A percentile compares a stretch with the other conserved stretches of the same genome.
Conservation (phyloP, 2,797 vertebrate species). For the Cynodonichthys magdalenae region DNA sequence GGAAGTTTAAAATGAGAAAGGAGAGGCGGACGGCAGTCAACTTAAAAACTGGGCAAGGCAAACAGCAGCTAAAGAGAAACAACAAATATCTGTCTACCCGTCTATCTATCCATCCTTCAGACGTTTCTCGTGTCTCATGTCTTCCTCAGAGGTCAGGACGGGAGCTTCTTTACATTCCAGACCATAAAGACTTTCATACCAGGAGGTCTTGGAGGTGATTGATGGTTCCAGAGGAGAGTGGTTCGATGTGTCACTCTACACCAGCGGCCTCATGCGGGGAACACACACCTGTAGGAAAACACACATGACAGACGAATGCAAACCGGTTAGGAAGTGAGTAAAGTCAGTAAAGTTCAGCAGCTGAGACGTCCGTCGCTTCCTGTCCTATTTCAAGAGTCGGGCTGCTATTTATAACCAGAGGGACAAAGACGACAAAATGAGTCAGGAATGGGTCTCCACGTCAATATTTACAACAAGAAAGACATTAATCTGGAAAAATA, state of each 20-base stretch:
- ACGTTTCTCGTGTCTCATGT: conserved; percentile 5
- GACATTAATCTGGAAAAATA: not conserved
- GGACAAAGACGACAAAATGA: not conserved
- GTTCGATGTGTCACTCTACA: conserved; percentile 45
- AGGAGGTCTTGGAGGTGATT: conserved; percentile 59
- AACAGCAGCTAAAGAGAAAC: too few relatives aligned
- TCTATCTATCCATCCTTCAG: not conserved
- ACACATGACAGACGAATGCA: conserved; percentile 11
- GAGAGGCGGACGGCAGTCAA: not conserved
- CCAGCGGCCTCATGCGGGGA: conserved; percentile 1
- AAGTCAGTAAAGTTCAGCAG: conserved; percentile 15
- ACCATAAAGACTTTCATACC: conserved; percentile 56
- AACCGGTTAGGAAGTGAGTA: conserved; percentile 12
- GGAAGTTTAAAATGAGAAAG: not conserved
- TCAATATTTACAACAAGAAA: too few relatives aligned
- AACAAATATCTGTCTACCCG: too few relatives aligned
- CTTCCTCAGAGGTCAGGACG: conserved; percentile 23
- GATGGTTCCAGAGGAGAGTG: conserved; percentile 54
- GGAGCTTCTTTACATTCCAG: conserved; percentile 60
- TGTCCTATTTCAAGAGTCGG: not conserved
- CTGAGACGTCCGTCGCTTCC: conserved; percentile 3
- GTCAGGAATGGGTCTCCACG: too few relatives aligned
- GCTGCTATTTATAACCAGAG: not conserved
- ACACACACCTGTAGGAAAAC: conserved; percentile 56
- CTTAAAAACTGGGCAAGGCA: too few relatives aligned